Evolutionary conservation across 1,140 invertebrate species (phyloP), one percentile per base, ranked within the genome.

Genomic region (Drosophila seguyi): DNA sequence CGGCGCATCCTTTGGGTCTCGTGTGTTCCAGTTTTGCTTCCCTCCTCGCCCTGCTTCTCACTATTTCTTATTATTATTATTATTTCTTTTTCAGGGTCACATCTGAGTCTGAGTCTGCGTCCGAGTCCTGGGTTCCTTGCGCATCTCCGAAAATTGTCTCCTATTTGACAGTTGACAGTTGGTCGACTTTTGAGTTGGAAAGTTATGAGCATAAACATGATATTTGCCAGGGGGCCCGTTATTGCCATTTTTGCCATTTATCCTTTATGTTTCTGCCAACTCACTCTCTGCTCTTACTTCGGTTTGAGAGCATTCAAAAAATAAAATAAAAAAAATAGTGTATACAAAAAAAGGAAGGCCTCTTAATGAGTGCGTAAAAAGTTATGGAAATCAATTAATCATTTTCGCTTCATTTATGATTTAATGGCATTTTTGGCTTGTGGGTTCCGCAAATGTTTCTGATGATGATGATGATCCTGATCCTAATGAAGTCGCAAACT

Each of bases 111-210:
- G 58, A 55, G 56, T 1, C 75, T 13, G 38, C 2, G 25, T 25
- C 25, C 25, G n/a, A n/a, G 25, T 25, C 16, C 38, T 38, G 52
- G 59, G 42, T 80, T 48, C 72, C 53, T 66, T 68, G 61, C 31
- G 56, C 38, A 55, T 55, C 52, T 53, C 29, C 48, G 34, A 87
- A 87, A 79, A 86, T 80, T 80, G 75, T 84, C 83, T 87, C 60
- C 80, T 88, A 85, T 90, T 90, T 90, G 85, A 90, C 85, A 90
- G 85, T 90, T 91, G 88, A 88, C 83, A 91, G 88, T 91, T 91
- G 87, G 73, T 91, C 80, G 83, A 84, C 88, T 91, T 84, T 90
- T 88, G 74, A 91, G 87, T 75, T 71, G 63, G 90, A 91, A 91
- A 91, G 87, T 91, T 91, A 91, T 91, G 87, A 91, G 87, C 87